Base-by-base conservation (phyloP, 2,113 vertebrate genomes). In the Cottus gobio region DNA sequence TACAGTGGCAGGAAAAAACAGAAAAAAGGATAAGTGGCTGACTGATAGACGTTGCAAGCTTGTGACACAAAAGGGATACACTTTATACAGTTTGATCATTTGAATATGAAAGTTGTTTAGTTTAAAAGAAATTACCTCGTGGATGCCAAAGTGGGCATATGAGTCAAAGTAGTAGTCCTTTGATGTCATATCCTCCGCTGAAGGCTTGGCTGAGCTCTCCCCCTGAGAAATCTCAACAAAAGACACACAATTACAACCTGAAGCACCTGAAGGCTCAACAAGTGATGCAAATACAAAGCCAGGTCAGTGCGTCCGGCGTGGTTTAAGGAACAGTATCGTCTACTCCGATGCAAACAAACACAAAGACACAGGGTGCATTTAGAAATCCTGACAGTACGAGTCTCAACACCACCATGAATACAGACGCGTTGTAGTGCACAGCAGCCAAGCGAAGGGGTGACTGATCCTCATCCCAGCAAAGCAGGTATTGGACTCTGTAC, bases 141-240 rank as follows among this genome's bases (percentile, higher is more conserved):
- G 97, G 88, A 98, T 98, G 69, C 97, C 97, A 42, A 98, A 98
- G 92, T 98, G 97, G 56, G 97, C 97, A 0, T 98, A 98, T 0
- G 97, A 98, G 86, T 98, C 97, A 69, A 98, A 98, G 91, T 98
- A 98, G 91, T 98, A 98, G 90, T 98, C 97, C 92, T 97, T 98
- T 68, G 97, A 98, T 0, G 97, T 98, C 97, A 98, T 98, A 80
- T 98, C 97, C 91, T 98, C 97, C 0, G 97, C 97, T 3, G 95
- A 92, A 83, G 97, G 96, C 83, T 98, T 98, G 74, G 85, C 94
- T 6, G 95, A 95, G 92, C 94, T 95, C 87, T 97, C 96, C 56
- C 93, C 95, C 50, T 97, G 96, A 79, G 96, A 96, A 75, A 97
- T 95, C 96, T 97, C 85, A 77, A 85, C 83, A 68, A 66, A 18